These are phyloP conservation scores for Melanerpes formicivorus DNA, from an alignment of 2,113 vertebrate species.

Conservation along the genomic window DNA sequence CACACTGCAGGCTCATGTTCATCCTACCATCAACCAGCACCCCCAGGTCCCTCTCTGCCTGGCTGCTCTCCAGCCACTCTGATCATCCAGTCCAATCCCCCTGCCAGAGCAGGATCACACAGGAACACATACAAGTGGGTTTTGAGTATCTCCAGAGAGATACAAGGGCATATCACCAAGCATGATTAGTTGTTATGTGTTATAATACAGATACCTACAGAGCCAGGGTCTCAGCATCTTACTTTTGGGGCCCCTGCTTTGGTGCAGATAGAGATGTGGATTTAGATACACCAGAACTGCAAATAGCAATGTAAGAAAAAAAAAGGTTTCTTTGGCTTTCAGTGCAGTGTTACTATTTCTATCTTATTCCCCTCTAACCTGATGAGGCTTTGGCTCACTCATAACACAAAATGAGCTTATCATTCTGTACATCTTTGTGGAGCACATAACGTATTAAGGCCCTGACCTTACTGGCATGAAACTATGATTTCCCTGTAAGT, in stretches of 20 bases:
- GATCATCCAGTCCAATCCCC: too few species aligned
- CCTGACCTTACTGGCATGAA: conserved; percentile 42
- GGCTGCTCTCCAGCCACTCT: too few species aligned
- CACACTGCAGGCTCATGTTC: too few species aligned
- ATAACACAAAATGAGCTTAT: neutral
- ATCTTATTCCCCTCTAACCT: neutral
- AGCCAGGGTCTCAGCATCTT: neutral
- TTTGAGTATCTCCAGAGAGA: too few species aligned
- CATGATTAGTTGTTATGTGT: neutral
- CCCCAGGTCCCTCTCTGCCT: too few species aligned
- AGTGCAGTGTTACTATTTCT: neutral
- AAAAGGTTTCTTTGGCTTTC: neutral
- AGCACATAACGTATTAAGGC: neutral
- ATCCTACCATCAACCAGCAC: too few species aligned
- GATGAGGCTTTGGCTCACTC: conserved; percentile 12
- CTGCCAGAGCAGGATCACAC: too few species aligned
- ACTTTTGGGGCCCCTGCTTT: neutral
- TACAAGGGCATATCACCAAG: neutral
- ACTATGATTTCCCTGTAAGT: conserved; percentile 35
- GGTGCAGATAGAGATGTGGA: neutral
- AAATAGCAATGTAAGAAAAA: neutral
- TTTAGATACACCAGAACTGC: neutral
- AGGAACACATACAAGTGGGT: too few species aligned
- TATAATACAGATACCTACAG: neutral
- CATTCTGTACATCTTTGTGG: neutral